A percentile compares a stretch with the other conserved stretches of the same genome.
Evolutionary conservation across 2,797 vertebrate species (phyloP).

Genomic region (Nasua narica): DNA sequence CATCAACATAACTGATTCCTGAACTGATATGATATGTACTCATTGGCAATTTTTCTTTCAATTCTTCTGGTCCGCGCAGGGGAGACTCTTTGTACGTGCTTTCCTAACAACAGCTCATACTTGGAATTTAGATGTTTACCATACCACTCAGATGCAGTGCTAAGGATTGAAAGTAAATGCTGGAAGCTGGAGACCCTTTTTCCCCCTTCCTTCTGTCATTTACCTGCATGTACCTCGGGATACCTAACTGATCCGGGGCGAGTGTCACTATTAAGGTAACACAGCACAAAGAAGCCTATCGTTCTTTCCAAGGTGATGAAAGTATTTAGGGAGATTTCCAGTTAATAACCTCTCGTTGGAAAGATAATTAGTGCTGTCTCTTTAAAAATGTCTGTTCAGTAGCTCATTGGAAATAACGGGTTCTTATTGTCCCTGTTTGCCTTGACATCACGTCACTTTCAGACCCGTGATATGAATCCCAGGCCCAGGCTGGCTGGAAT

Average conservation of each 20-base stretch:
- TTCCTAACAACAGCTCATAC: constrained; percentile 61
- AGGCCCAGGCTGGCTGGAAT: constrained; percentile 95
- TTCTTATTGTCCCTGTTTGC: constrained; percentile 55
- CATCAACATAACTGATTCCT: constrained; percentile 74
- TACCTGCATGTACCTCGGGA: constrained; percentile 22
- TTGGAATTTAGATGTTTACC: constrained; percentile 57
- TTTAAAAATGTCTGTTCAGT: constrained; percentile 68
- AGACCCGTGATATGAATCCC: constrained; percentile 94
- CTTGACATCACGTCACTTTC: constrained; percentile 68
- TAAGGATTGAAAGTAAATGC: constrained; percentile 79
- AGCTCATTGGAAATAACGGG: constrained; percentile 64
- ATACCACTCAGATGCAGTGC: constrained; percentile 77
- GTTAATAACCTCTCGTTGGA: constrained; percentile 61
- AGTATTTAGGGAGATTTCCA: constrained; percentile 56
- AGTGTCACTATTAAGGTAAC: constrained; percentile 45
- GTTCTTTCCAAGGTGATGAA: constrained; percentile 51
- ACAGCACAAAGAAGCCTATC: constrained; percentile 42
- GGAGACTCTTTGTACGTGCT: constrained; percentile 65
- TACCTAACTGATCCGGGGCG: not conserved
- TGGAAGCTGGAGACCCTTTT: constrained; percentile 70
- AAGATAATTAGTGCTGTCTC: constrained; percentile 60
- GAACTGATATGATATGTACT: constrained; percentile 57
- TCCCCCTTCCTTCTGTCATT: constrained; percentile 19
- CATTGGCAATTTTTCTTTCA: constrained; percentile 69
- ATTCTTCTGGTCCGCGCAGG: constrained; percentile 55